Base-by-base conservation (phyloP, 2,113 vertebrate genomes). In the Emydura subglobosa region DNA sequence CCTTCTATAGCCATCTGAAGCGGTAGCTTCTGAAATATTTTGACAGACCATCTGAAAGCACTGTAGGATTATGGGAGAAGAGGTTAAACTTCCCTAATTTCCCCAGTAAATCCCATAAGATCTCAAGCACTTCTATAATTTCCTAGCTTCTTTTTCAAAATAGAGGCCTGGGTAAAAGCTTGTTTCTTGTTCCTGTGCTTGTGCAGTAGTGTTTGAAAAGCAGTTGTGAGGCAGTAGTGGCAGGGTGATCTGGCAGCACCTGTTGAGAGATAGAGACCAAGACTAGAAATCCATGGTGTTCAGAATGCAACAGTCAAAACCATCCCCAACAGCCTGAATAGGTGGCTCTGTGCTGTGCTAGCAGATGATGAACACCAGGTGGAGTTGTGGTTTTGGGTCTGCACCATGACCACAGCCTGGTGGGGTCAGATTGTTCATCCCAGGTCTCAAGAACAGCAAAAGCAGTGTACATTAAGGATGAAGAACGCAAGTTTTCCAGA, bases 381-480 rank as follows among this genome's bases (percentile, higher is more conserved):
- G 27, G 25, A 0, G 1, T n/a, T 53, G 14, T 51, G 39, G 17
- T 88, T 85, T 27, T 0, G 0, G 34, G 0, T 90, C 84, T 39
- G 44, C 61, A 76, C 44, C 1, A 21, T 55, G 42, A 19, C 54
- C 68, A 57, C 1, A 1, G 68, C 34, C 17, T 82, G 82, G 8
- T 83, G 88, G 49, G 51, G 80, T 42, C 10, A 3, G 12, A 24
- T 76, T 17, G 6, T 86, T 82, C n/a, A 27, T 16, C 11, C 7
- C 10, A 54, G 11, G 11, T 87, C 51, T 72, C 4, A 44, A 87
- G 89, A 85, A 85, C 59, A 27, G 17, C 50, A 39, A 82, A 72
- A 72, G 39, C 42, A 81, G 74, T 24, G 25, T 82, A 90, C 22
- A 0, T 76, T 39, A 42, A 44, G 39, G 42, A 44, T 78, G 74